Conservation (phyloP, 1,140 invertebrate species). For the Drosophila novamexicana region DNA sequence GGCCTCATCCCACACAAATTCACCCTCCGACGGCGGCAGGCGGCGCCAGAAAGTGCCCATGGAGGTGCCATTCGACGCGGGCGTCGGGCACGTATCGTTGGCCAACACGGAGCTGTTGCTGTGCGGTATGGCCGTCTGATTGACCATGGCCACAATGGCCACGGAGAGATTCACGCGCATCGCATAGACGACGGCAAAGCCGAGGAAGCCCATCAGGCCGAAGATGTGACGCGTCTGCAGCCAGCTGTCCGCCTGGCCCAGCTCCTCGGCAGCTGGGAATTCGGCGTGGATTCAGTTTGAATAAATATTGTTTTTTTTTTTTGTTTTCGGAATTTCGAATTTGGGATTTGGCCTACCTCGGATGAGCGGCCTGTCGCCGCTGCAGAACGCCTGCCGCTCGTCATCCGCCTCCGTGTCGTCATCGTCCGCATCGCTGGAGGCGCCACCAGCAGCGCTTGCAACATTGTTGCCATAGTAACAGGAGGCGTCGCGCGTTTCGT, state of each 20-base stretch:
- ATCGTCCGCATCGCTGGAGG: slow-evolving; percentile 43
- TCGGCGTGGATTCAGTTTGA: too few species aligned
- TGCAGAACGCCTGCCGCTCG: slow-evolving; percentile 59
- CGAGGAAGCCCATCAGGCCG: slow-evolving; percentile 91
- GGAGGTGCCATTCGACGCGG: slow-evolving; percentile 84
- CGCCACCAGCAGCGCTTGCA: slow-evolving; percentile 26
- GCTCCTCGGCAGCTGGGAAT: neutral
- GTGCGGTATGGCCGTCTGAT: slow-evolving; percentile 88
- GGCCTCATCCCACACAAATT: slow-evolving; percentile 91
- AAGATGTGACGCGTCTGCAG: slow-evolving; percentile 90
- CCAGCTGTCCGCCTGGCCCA: slow-evolving; percentile 28
- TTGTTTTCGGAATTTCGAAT: neutral
- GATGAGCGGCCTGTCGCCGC: slow-evolving; percentile 59
- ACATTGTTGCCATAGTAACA: slow-evolving; percentile 64
- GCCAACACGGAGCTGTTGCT: slow-evolving; percentile 85
- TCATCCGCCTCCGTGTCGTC: slow-evolving; percentile 68
- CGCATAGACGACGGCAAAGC: slow-evolving; percentile 94
- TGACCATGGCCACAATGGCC: slow-evolving; percentile 97
- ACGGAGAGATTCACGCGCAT: slow-evolving; percentile 97
- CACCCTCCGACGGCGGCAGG: slow-evolving; percentile 85
- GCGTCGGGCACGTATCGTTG: slow-evolving; percentile 87
- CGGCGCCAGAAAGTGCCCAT: slow-evolving; percentile 47
- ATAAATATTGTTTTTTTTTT: too few species aligned
- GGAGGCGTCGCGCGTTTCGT: slow-evolving; percentile 68
- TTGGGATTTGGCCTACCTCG: slow-evolving; percentile 7